phyloP scores from a whole-genome alignment of 2,888 invertebrate genomes.

The Metellina segmentata region DNA sequence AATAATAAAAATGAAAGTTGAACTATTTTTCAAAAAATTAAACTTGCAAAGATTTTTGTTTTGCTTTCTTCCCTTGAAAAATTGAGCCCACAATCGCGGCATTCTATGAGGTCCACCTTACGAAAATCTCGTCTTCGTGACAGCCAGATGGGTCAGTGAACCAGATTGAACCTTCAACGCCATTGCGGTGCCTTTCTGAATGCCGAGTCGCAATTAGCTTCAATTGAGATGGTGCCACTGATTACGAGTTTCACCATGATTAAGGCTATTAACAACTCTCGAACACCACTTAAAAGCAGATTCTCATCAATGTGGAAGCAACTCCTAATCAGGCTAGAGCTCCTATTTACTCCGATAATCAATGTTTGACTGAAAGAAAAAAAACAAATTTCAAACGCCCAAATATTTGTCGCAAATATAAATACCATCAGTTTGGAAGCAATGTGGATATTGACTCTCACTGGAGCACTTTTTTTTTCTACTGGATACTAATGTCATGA shows the following conservation, averaged over 20 bases:
- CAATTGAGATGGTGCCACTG: not conserved
- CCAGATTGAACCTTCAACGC: not conserved
- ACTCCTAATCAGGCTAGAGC: not conserved
- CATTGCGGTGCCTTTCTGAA: not conserved
- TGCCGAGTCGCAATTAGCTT: not conserved
- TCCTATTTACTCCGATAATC: conserved; percentile 39
- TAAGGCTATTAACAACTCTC: not conserved
- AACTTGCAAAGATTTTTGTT: no score
- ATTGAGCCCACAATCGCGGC: no score
- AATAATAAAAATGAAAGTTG: no score
- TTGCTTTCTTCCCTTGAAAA: no score
- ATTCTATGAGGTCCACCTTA: no score
- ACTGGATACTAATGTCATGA: conserved; percentile 6
- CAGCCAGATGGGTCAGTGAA: not conserved
- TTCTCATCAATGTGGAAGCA: not conserved
- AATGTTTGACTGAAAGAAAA: conserved; percentile 24
- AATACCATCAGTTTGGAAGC: conserved; percentile 29
- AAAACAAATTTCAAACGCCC: conserved; percentile 25
- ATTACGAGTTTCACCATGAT: not conserved
- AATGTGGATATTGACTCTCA: conserved; percentile 13
- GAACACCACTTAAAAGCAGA: not conserved
- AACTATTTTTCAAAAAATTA: no score
- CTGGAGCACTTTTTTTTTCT: not conserved
- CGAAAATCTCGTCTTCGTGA: not conserved
- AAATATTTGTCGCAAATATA: conserved; percentile 23